Evolutionary conservation across 2,113 vertebrate genomes (phyloP), one percentile per base, ranked within the genome.

Genomic region (Holacanthus passer): DNA sequence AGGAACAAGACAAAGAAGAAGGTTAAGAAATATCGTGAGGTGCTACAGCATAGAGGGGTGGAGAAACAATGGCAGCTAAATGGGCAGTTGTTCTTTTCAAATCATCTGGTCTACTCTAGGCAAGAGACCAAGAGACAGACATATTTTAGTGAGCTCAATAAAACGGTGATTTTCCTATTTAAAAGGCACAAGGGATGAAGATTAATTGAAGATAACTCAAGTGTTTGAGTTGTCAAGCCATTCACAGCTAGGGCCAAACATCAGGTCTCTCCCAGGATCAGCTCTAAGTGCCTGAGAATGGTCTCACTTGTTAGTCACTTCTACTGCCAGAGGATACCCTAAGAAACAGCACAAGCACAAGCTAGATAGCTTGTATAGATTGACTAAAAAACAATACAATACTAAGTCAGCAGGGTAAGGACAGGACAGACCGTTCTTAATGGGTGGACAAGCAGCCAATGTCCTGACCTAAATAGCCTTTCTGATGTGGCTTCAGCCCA

Each of bases 241-340:
- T 32, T 84, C 31, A 47, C 52, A 58, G 55, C 69, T 77, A 2
- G 39, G 13, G 39, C 65, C 35, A 52, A 58, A 66, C 53, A 24
- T 73, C 66, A 27, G 52, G 37, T 69, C 29, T 70, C 53, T 73
- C 32, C 14, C 58, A 70, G 43, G 43, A 37, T 68, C 8, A 35
- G 64, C 35, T 45, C 10, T 2, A 4, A 76, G 29, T 41, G 81
- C 17, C 32, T 55, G 52, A n/a, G 39, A 83, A 50, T 31, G 19
- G 14, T 79, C 41, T 70, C 64, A 70, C 41, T 71, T 32, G 22
- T 84, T 37, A 81, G 73, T 88, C 83, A 81, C 60, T 59, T 79
- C 56, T 53, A 59, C 52, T 83, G 77, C 59, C 64, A 78, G 70
- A 59, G 58, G 67, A 64, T 5, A 37, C 32, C 10, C 14, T 22